Percentiles rank a stretch among this genome's conserved stretches.
phyloP scores from a whole-genome alignment of 1,140 invertebrate species.

The Dendroctonus ponderosae region DNA sequence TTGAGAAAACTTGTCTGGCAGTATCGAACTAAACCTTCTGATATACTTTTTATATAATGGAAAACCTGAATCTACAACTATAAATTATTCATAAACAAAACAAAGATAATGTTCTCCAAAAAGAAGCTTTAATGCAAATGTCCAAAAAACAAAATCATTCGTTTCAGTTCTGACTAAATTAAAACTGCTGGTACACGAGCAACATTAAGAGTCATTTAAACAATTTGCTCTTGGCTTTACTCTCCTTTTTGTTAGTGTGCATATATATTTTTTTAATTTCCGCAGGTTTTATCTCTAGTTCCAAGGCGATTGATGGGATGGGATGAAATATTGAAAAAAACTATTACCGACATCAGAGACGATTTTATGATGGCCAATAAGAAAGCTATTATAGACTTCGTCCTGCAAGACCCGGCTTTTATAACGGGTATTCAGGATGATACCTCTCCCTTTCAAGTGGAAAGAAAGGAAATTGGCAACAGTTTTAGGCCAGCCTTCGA shows the following conservation, averaged over 20 bases:
- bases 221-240: neutral
- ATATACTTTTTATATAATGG: too few species aligned
- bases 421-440: conserved; percentile 49
- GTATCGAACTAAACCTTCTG: too few species aligned
- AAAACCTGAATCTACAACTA: too few species aligned
- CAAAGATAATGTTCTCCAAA: too few species aligned
- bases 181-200: too few species aligned
- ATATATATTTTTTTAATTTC: too few species aligned
- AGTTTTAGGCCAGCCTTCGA: conserved; percentile 60
- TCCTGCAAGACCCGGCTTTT: conserved; percentile 71
- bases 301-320: conserved; percentile 59
- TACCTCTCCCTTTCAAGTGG: conserved; percentile 56
- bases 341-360: conserved; percentile 67
- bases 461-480: conserved; percentile 64
- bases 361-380: conserved; percentile 84
- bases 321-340: conserved; percentile 56
- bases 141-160: too few species aligned
- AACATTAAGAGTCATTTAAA: too few species aligned
- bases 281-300: conserved; percentile 53
- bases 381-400: conserved; percentile 85
- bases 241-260: neutral
- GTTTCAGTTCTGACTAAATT: too few species aligned
- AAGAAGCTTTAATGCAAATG: too few species aligned
- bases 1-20: too few species aligned
- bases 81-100: too few species aligned